phyloP scores from a whole-genome alignment of 53 echinoderm and acorn worm species.

The Crossaster papposus region DNA sequence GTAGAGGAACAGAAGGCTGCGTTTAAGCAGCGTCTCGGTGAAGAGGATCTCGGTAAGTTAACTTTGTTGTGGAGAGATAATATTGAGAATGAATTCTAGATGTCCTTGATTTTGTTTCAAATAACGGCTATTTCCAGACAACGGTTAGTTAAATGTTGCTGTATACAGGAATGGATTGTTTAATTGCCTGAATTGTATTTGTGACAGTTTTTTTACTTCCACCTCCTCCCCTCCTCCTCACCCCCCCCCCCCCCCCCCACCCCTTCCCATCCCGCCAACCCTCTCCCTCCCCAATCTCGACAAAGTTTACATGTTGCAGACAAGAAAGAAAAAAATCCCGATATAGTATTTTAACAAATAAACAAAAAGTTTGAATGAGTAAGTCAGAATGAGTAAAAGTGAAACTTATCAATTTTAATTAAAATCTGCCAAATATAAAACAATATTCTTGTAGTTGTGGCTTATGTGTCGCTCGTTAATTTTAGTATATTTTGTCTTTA shows the following conservation, averaged over 20 bases:
- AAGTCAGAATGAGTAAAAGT: no score
- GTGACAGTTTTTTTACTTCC: not conserved
- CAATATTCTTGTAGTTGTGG: not conserved
- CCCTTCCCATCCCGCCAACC: not conserved
- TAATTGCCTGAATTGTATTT: not conserved
- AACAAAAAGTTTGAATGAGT: no score
- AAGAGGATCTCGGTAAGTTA: slow-evolving; percentile 75
- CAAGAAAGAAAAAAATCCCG: no score
- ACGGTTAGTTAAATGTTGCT: not conserved
- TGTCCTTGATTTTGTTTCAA: not conserved
- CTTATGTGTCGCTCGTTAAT: not conserved
- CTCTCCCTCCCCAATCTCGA: no score
- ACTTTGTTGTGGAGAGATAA: not conserved
- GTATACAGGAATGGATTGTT: not conserved
- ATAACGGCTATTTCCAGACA: not conserved
- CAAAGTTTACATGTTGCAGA: no score
- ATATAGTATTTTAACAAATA: no score
- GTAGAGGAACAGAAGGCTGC: slow-evolving; percentile 82
- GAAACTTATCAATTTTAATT: no score
- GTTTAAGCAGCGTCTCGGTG: slow-evolving; percentile 72
- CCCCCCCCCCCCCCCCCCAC: not conserved
- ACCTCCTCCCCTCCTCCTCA: not conserved
- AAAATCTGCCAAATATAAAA: no score
- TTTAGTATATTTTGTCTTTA: not conserved
- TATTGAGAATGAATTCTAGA: not conserved